Percentiles rank a stretch among this genome's conserved stretches.
Conservation (phyloP, 2,888 invertebrate species). For the Troides helena region DNA sequence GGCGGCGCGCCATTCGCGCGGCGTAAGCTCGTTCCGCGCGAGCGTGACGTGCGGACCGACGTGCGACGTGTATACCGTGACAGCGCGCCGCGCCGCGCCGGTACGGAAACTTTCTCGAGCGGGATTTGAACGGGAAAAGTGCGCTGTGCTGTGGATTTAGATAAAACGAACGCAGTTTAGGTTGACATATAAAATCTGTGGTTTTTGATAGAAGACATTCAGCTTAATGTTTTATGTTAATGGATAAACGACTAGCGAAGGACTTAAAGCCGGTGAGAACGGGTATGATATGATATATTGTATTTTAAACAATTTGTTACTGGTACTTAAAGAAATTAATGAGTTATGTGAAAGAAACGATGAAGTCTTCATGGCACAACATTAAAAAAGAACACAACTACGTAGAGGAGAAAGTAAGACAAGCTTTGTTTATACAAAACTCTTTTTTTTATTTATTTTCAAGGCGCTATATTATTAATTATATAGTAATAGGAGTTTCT, state of each 20-base stretch:
- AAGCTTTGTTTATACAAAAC: no score
- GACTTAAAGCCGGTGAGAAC: constrained; percentile 21
- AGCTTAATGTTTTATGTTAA: constrained; percentile 10
- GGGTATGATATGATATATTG: constrained; percentile 16
- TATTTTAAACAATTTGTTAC: background rate
- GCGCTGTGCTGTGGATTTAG: constrained; percentile 20
- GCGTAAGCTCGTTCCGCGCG: constrained; percentile 23
- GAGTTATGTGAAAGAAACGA: no score
- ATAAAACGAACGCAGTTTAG: constrained; percentile 11
- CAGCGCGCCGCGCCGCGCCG: background rate
- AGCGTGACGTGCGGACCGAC: constrained; percentile 10
- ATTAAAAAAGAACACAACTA: no score
- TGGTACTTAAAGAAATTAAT: no score
- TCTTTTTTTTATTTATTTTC: no score
- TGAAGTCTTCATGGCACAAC: no score
- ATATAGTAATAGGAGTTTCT: no score
- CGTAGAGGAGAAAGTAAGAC: no score
- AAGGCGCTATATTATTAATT: no score
- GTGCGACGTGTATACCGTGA: background rate
- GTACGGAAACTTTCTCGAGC: constrained; percentile 49
- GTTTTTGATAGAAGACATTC: constrained; percentile 4
- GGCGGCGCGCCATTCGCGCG: constrained; percentile 31
- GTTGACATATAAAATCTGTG: constrained; percentile 19
- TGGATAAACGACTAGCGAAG: constrained; percentile 16
- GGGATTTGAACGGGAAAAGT: constrained; percentile 38